A percentile compares a stretch with the other conserved stretches of the same genome.
Conservation (phyloP, 2,113 vertebrate genomes). For the Apteryx mantelli region DNA sequence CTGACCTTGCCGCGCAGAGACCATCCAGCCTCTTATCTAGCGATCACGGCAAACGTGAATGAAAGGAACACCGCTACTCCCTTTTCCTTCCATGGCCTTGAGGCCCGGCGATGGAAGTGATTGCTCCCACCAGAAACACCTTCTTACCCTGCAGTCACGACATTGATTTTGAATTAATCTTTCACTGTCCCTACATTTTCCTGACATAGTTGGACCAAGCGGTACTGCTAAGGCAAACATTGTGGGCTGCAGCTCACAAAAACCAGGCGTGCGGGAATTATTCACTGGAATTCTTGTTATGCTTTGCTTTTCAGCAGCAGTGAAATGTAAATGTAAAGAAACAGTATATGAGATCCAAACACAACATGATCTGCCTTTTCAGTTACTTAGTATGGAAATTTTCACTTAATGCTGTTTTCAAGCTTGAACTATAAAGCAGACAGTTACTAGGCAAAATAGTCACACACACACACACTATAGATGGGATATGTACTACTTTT, state of each 20-base stretch:
- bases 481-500: not conserved
- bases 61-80: not conserved
- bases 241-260: not conserved
- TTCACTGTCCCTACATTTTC: not conserved
- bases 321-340: not conserved
- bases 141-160: not conserved
- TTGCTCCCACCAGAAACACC: not conserved
- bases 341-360: not conserved
- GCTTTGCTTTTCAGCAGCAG: not conserved
- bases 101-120: not conserved
- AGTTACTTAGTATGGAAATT: not conserved
- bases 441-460: not conserved
- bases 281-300: not conserved
- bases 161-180: not conserved
- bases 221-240: not conserved
- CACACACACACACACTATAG: not conserved
- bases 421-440: not conserved
- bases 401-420: not conserved
- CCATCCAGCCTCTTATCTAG: not conserved
- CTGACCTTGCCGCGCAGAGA: not conserved
- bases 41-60: not conserved
- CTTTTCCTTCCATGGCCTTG: slow-evolving; percentile 1
- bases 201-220: not conserved
- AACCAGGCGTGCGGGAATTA: not conserved
- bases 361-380: not conserved